A percentile compares a stretch with the other conserved stretches of the same genome.
These are phyloP conservation scores for Diachasma alloeum DNA, from an alignment of 1,140 invertebrate genomes.

Conservation along the genomic window DNA sequence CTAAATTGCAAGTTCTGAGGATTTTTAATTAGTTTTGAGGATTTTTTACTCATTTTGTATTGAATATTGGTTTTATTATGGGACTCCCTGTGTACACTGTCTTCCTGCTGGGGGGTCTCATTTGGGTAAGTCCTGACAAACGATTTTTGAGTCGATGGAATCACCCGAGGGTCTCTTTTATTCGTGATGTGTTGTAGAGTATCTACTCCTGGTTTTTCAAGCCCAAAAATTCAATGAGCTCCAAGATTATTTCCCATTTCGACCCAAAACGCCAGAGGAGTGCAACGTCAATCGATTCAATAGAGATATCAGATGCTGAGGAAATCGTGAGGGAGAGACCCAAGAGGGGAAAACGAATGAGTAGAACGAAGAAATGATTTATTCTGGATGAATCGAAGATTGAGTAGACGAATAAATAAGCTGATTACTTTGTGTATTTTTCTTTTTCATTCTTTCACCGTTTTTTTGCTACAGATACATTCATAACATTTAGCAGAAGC, in stretches of 20 bases:
- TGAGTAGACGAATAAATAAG: neutral
- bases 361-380: slow-evolving; percentile 4
- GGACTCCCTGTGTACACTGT: neutral
- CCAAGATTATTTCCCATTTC: slow-evolving; percentile 28
- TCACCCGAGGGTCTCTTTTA: neutral
- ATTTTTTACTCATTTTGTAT: neutral
- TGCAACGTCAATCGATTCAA: slow-evolving; percentile 41
- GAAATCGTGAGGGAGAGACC: slow-evolving; percentile 15
- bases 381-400: neutral
- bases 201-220: slow-evolving; percentile 22
- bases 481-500: slow-evolving; percentile 4
- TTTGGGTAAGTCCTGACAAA: slow-evolving; percentile 11
- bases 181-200: slow-evolving; percentile 4
- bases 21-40: neutral
- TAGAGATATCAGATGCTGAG: slow-evolving; percentile 41
- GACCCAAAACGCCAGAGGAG: slow-evolving; percentile 37
- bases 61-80: neutral
- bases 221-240: neutral
- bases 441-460: neutral
- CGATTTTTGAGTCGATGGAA: neutral
- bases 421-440: neutral
- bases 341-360: slow-evolving; percentile 9
- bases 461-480: neutral
- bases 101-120: neutral
- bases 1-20: neutral